These are phyloP conservation scores for Phenganax stokvisi DNA, from an alignment of 92 coral and sea anemone genomes.

Conservation along the genomic window DNA sequence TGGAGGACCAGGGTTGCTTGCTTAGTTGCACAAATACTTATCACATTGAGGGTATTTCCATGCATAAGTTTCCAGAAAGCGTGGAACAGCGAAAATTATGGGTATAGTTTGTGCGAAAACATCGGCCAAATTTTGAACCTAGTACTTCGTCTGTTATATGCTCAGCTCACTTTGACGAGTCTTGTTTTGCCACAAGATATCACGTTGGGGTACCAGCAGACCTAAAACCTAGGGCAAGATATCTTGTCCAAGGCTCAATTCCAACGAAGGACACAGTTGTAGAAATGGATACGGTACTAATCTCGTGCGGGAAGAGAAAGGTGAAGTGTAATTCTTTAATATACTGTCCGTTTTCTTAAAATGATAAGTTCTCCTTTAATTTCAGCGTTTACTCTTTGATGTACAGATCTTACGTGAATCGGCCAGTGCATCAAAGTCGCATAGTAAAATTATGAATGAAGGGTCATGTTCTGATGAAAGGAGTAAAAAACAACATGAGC, in stretches of 20 bases:
- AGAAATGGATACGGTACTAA: constrained; percentile 9
- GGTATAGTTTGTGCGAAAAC: constrained; percentile 17
- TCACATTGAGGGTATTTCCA: constrained; percentile 13
- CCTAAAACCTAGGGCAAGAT: constrained; percentile 11
- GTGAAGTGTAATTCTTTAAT: constrained; percentile 6
- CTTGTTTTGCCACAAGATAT: constrained; percentile 25
- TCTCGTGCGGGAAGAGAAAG: constrained; percentile 21
- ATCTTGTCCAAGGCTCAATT: constrained; percentile 19
- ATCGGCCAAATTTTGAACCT: neutral
- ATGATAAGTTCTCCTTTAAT: no score
- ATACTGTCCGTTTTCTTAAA: neutral
- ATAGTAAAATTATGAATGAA: no score
- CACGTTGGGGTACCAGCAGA: constrained; percentile 7
- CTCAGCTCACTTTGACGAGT: constrained; percentile 18
- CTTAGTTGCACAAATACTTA: constrained; percentile 23
- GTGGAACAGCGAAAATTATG: constrained; percentile 9
- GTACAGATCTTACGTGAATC: no score
- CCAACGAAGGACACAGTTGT: constrained; percentile 39
- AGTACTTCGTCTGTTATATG: constrained; percentile 7
- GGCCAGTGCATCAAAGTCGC: no score
- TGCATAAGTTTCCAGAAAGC: constrained; percentile 19
- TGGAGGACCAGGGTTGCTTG: constrained; percentile 31
- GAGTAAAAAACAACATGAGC: no score
- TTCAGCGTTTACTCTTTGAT: no score
- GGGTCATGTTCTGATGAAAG: no score